phyloP scores from a whole-genome alignment of 2,113 vertebrate species.

The Pimephales promelas region DNA sequence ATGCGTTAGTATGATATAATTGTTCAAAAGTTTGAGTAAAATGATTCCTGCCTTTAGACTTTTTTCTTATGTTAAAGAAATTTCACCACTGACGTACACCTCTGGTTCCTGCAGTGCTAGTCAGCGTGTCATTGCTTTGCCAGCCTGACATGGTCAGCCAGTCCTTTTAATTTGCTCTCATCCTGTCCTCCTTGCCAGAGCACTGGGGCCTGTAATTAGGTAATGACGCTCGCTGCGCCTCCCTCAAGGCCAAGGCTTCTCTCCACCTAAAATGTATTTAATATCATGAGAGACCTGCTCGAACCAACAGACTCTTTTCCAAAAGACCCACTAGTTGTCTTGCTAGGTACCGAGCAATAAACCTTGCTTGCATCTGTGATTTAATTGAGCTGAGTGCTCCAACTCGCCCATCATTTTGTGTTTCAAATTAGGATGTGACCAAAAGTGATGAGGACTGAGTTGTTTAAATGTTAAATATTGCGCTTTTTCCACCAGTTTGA shows the following conservation, averaged over 20 bases:
- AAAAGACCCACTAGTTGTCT: neutral
- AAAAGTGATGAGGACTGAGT: neutral
- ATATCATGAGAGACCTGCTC: neutral
- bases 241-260: neutral
- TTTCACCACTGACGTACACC: neutral
- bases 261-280: conserved; percentile 11
- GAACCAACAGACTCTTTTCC: conserved; percentile 1
- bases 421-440: neutral
- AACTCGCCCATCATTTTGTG: neutral
- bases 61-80: conserved; percentile 21
- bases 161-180: conserved; percentile 50
- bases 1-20: neutral
- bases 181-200: conserved; percentile 26
- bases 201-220: conserved; percentile 52
- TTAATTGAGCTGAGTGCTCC: neutral
- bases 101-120: conserved; percentile 11
- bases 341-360: neutral
- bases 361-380: neutral
- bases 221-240: conserved; percentile 9
- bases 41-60: neutral
- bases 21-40: neutral
- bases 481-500: neutral
- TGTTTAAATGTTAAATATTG: neutral
- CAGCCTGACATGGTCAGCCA: conserved; percentile 39
- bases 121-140: conserved; percentile 35